These are phyloP conservation scores for Alligator sinensis DNA, from an alignment of 2,113 vertebrate species.

Conservation along the genomic window DNA sequence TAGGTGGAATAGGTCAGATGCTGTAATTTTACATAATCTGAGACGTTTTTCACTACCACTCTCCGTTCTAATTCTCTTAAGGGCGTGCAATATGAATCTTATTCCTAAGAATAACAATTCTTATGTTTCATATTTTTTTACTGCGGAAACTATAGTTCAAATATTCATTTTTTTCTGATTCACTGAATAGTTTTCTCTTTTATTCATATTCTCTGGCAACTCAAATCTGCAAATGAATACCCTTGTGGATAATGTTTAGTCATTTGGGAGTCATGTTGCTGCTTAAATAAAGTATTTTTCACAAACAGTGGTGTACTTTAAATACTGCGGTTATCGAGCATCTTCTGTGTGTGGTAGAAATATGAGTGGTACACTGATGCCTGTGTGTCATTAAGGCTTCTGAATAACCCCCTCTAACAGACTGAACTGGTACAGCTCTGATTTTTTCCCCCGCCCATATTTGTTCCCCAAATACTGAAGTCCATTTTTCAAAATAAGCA, in stretches of 20 bases:
- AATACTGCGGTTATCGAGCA: neutral
- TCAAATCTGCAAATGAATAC: neutral
- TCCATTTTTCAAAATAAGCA: neutral
- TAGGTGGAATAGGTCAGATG: neutral
- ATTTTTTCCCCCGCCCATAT: neutral
- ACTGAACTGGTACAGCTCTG: rapidly evolving
- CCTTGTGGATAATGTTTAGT: neutral
- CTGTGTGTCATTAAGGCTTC: neutral
- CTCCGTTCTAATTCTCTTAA: neutral
- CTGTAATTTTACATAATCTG: neutral
- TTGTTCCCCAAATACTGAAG: neutral
- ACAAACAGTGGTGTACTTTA: neutral
- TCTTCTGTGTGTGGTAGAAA: neutral
- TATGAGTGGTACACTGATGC: neutral
- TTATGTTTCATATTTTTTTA: neutral
- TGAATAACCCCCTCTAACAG: neutral
- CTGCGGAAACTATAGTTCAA: neutral
- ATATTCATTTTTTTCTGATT: neutral
- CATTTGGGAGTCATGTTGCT: rapidly evolving
- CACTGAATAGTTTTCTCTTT: neutral
- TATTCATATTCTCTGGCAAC: neutral
- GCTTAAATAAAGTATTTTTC: rapidly evolving
- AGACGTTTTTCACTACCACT: neutral
- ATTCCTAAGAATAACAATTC: neutral
- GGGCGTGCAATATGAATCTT: neutral